Evolutionary conservation across 2,888 invertebrate genomes (phyloP), one percentile per base, ranked within the genome.

Genomic region (Trichopria drosophilae): DNA sequence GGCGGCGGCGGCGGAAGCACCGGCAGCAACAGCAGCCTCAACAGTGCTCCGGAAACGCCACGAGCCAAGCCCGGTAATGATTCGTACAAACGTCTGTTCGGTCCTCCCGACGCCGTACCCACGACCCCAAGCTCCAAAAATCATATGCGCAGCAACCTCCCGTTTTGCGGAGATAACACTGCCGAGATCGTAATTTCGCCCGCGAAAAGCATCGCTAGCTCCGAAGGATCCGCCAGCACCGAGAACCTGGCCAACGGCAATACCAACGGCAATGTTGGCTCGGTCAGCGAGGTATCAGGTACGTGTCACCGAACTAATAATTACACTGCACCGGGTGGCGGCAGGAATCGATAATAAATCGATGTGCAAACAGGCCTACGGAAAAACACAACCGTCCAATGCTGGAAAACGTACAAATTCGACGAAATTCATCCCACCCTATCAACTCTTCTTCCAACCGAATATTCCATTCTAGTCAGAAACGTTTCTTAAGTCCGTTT

Each of bases 71-170:
- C 82, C 56, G 82, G 82, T 50, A 79, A 82, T 59, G 82, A 82
- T 76, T 82, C 82, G 13, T 80, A 83, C 78, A 81, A 82, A 64
- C 76, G 83, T 53, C 81, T 82, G 60, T 82, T 83, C 66, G 84
- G 83, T 66, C 77, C 73, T 64, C 78, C 79, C 72, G 76, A 76
- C 66, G 80, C 79, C 55, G 76, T 56, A 51, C 46, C 78, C 42
- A 79, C 77, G 37, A 81, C 78, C 65, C 78, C 79, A 49, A 79
- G 80, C 79, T 77, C 80, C 67, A 82, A 81, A 59, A 80, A 82
- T 75, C 80, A 80, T 57, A 81, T 80, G 72, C 81, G 82, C 73
- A 83, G 82, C 77, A 78, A 81, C 78, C 81, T 82, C 62, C 77
- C 80, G 68, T 80, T 82, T 66, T 80, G 80, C 32, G 79, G 79